Base-by-base conservation (phyloP, 1,140 invertebrate genomes). In the Maniola jurtina region DNA sequence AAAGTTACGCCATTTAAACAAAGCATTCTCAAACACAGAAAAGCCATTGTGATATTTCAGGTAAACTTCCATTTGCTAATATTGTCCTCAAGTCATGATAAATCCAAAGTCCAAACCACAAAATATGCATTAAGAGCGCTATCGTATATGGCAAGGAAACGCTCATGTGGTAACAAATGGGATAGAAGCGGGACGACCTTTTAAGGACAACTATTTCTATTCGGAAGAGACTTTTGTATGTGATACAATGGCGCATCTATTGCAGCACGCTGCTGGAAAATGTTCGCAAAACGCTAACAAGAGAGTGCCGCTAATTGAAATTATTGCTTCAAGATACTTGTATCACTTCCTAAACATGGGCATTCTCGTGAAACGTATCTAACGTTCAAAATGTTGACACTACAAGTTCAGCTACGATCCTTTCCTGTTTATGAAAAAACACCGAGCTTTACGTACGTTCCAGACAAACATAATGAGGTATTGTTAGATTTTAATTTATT, bases 191-290 rank as follows among this genome's bases (percentile, higher is more conserved):
- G 70, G 68, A 66, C 68, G 65, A 74, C 77, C 80, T 76, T 84
- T 74, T 84, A 88, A 62, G 83, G 83, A 63, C 65, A 68, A 68
- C 62, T 63, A 81, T 81, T 84, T 78, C 80, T 77, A 80, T 81
- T 76, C 77, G 75, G 75, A 72, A 70, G 77, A 76, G 80, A 84
- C 73, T 82, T 82, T 86, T 84, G 81, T 85, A 72, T 70, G 75
- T 73, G 74, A 75, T 74, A 86, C 84, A 86, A 88, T 86, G 77
- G 81, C 64, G 71, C 81, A 86, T 86, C 80, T 72, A 84, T 86
- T 80, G 81, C 75, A 68, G 15, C 36, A 54, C 67, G 65, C 55
- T 61, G 58, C 59, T 52, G 52, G 70, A 56, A 61, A 72, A 64
- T 66, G 72, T 71, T 80, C 67, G 68, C 75, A 52, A 80, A 81